These are phyloP conservation scores for Microplitis manilae DNA, from an alignment of 2,888 invertebrate genomes.

Conservation along the genomic window DNA sequence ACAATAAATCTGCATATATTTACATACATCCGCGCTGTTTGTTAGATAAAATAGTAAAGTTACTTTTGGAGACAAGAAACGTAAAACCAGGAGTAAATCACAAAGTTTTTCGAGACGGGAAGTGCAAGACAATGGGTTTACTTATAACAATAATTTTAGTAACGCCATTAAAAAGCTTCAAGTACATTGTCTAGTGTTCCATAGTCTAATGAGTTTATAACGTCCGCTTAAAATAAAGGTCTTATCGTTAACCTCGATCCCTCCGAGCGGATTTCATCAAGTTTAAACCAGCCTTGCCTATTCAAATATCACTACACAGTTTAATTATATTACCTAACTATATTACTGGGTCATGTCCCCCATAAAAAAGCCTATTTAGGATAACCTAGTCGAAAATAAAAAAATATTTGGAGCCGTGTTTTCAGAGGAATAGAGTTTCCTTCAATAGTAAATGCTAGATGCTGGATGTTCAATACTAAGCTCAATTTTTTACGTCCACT, in stretches of 20 bases:
- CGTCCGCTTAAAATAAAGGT: slow-evolving; percentile 49
- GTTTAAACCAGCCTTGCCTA: slow-evolving; percentile 49
- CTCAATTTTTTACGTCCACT: background rate
- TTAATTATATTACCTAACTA: slow-evolving; percentile 54
- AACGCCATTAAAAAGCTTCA: background rate
- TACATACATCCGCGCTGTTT: no score
- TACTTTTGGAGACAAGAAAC: no score
- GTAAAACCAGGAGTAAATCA: no score
- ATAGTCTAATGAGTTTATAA: slow-evolving; percentile 7
- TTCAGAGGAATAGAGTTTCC: background rate
- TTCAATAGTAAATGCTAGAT: background rate
- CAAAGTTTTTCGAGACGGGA: no score
- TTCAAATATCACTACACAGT: background rate
- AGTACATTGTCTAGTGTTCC: background rate
- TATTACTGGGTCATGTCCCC: slow-evolving; percentile 56
- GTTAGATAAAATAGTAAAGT: no score
- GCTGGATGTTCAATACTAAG: slow-evolving; percentile 18
- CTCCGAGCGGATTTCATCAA: slow-evolving; percentile 48
- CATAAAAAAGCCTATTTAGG: background rate
- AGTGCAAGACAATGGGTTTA: no score
- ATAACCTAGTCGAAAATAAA: background rate
- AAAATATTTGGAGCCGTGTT: background rate
- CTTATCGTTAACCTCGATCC: slow-evolving; percentile 66
- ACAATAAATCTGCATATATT: no score
- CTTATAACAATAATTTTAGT: no score